Percentiles rank a stretch among this genome's conserved stretches.
phyloP scores from a whole-genome alignment of 2,797 vertebrate species.

The Pantherophis alleghaniensis region DNA sequence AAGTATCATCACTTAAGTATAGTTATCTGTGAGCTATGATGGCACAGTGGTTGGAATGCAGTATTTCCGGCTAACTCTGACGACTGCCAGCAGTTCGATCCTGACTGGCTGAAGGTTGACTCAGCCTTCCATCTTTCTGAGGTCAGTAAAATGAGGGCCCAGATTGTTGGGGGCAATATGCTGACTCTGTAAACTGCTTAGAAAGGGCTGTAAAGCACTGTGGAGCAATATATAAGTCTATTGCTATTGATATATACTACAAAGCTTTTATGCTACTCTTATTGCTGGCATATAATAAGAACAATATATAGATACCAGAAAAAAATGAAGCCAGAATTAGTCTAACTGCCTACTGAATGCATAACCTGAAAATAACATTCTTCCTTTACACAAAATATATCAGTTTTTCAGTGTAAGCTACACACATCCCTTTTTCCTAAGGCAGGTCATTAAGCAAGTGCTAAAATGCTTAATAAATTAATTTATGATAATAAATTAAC shows the following conservation, averaged over 20 bases:
- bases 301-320: slow-evolving; percentile 6
- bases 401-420: slow-evolving; percentile 39
- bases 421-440: slow-evolving; percentile 46
- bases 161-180: background rate
- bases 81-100: too few species aligned
- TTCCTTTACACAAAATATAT: slow-evolving; percentile 43
- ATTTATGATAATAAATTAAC: slow-evolving; percentile 48
- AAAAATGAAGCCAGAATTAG: slow-evolving; percentile 43
- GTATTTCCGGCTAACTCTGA: too few species aligned
- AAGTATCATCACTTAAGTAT: slow-evolving; percentile 9
- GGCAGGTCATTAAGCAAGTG: slow-evolving; percentile 56
- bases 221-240: background rate
- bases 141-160: background rate
- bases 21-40: slow-evolving; percentile 23
- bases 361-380: slow-evolving; percentile 24
- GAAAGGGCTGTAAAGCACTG: background rate
- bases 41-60: background rate
- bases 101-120: background rate
- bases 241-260: background rate
- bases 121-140: background rate
- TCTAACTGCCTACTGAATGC: slow-evolving; percentile 15
- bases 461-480: slow-evolving; percentile 46
- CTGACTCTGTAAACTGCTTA: background rate
- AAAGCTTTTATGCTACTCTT: background rate
- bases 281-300: slow-evolving; percentile 22